Evolutionary conservation across 2,888 invertebrate species (phyloP).

Genomic region (Himalopsyche kuldschensis): DNA sequence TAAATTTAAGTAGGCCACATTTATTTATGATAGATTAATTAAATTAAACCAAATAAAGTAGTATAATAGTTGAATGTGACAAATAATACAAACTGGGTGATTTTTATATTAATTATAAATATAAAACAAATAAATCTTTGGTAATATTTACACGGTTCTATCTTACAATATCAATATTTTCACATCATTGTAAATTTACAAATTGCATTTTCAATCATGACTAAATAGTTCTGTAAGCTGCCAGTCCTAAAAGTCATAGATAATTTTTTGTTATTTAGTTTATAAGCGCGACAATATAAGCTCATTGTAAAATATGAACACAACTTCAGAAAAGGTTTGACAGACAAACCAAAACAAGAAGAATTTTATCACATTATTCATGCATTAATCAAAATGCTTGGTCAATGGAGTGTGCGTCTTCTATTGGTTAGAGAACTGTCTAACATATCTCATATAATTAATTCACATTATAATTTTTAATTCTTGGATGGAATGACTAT

Average conservation of each 20-base stretch:
- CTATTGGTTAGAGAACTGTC: no score
- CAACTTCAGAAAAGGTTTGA: neutral
- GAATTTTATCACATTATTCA: neutral
- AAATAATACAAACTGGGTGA: neutral
- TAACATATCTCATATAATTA: no score
- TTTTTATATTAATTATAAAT: neutral
- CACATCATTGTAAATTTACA: neutral
- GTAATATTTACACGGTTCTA: neutral
- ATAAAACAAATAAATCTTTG: slow-evolving; percentile 3
- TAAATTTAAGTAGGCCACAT: slow-evolving; percentile 21
- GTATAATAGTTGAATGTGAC: neutral
- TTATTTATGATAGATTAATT: neutral
- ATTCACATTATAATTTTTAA: no score
- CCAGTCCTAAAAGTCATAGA: neutral
- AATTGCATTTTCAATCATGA: neutral
- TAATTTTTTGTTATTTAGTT: neutral
- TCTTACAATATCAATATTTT: neutral
- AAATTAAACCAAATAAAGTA: neutral
- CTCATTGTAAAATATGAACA: neutral
- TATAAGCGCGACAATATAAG: neutral
- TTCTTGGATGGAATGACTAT: no score
- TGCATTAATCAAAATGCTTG: neutral
- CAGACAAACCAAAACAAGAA: neutral
- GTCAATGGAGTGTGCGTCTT: neutral
- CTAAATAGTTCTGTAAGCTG: neutral